Evolutionary conservation across 2,113 vertebrate species (phyloP).

Genomic region (Alligator mississippiensis): DNA sequence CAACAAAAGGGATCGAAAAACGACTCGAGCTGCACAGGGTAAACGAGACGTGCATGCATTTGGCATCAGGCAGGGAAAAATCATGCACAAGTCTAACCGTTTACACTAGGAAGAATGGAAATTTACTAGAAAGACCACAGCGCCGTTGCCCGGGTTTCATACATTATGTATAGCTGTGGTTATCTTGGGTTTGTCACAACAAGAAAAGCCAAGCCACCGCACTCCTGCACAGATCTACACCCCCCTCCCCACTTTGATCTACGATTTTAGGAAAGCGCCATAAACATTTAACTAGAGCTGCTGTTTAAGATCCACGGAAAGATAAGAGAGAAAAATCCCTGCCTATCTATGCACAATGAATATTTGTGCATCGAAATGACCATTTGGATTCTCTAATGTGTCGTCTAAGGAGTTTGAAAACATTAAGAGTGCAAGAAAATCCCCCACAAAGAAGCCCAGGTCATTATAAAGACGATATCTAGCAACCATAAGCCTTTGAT

Average conservation of each 20-base stretch:
- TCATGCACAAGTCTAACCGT: not conserved
- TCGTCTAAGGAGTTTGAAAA: conserved; percentile 73
- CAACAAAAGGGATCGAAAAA: not conserved
- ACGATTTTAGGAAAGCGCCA: not conserved
- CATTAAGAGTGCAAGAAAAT: conserved; percentile 71
- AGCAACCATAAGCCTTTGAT: conserved; percentile 95
- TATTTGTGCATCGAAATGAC: not conserved
- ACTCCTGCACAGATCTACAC: not conserved
- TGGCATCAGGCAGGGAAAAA: not conserved
- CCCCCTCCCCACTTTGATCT: not conserved
- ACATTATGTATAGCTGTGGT: not conserved
- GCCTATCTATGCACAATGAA: not conserved
- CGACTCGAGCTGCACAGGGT: not conserved
- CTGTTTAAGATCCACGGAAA: not conserved
- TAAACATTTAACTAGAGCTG: not conserved
- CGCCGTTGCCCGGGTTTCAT: not conserved
- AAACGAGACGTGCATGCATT: not conserved
- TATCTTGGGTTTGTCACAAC: not conserved
- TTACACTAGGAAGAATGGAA: not conserved
- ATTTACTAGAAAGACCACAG: not conserved
- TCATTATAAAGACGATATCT: conserved; percentile 87
- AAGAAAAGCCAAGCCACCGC: not conserved
- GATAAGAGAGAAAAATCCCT: not conserved
- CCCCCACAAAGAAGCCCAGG: conserved; percentile 86
- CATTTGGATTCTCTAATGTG: conserved; percentile 55